Percentiles rank a stretch among this genome's conserved stretches.
Evolutionary conservation across 2,797 vertebrate genomes (phyloP).

Genomic region (Gobio occitaniae): DNA sequence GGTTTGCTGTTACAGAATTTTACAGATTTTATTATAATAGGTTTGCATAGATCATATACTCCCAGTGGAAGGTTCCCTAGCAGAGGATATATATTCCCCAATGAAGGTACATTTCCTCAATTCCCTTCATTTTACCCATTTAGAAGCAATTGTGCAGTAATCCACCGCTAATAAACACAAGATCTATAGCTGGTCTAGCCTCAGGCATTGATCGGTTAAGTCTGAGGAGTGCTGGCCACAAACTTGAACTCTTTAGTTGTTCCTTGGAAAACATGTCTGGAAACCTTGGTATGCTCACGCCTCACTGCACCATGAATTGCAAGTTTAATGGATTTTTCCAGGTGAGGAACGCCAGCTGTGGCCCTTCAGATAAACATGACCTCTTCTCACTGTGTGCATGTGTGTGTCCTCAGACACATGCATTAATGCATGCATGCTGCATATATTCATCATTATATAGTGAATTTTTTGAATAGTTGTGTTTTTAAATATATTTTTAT

Average conservation of each 20-base stretch:
- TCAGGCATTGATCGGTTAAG: constrained; percentile 36
- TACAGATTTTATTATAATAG: neutral
- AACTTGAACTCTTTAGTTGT: constrained; percentile 16
- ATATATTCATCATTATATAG: neutral
- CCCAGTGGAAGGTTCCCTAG: neutral
- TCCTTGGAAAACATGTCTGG: constrained; percentile 20
- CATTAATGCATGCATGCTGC: neutral
- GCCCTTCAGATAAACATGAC: constrained; percentile 1
- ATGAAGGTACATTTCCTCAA: neutral
- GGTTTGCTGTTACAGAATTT: neutral
- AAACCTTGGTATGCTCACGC: constrained; percentile 16
- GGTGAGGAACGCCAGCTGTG: constrained; percentile 56
- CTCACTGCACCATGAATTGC: constrained; percentile 28
- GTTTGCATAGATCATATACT: neutral
- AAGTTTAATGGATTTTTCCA: constrained; percentile 58
- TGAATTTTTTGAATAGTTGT: neutral
- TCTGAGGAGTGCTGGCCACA: constrained; percentile 6
- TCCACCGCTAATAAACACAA: constrained; percentile 22
- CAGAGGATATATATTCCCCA: neutral
- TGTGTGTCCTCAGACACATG: constrained; percentile 35
- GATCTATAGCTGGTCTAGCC: constrained; percentile 7
- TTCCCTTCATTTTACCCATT: neutral
- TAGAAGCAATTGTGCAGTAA: constrained; percentile 12
- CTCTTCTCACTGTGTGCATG: neutral
- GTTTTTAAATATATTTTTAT: constrained; percentile 19